phyloP scores from a whole-genome alignment of 2,888 invertebrate species.

The Dryomyza anilis region DNA sequence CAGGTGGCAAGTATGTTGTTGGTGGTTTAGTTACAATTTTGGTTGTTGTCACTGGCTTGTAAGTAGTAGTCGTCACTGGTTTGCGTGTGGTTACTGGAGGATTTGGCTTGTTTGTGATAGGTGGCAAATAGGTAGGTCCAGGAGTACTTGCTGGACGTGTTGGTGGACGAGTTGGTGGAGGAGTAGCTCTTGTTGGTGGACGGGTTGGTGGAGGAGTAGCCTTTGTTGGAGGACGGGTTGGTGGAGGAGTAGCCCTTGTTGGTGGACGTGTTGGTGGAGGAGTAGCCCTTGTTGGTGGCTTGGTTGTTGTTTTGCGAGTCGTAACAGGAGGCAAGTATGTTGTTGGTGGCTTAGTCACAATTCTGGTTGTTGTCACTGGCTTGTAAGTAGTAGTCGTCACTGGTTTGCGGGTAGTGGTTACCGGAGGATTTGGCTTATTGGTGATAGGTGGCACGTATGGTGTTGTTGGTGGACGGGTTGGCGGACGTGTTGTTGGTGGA shows the following conservation, averaged over 20 bases:
- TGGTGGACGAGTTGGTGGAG: constrained; percentile 24
- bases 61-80: too few relatives aligned
- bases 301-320: constrained; percentile 2
- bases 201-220: constrained; percentile 24
- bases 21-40: constrained; percentile 18
- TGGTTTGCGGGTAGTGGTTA: constrained; percentile 22
- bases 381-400: too few relatives aligned
- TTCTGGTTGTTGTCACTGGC: constrained; percentile 23
- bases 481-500: constrained; percentile 24
- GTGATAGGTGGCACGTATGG: constrained; percentile 23
- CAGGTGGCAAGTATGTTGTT: constrained; percentile 19
- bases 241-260: constrained; percentile 16
- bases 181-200: constrained; percentile 33
- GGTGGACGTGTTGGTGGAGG: constrained; percentile 27
- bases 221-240: constrained; percentile 26
- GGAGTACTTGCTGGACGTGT: constrained; percentile 13
- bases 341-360: constrained; percentile 26
- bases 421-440: background rate
- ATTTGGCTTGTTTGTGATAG: background rate
- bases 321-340: constrained; percentile 27
- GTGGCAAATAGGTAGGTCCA: background rate
- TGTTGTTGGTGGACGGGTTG: constrained; percentile 20
- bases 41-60: constrained; percentile 18
- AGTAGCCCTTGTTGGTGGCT: constrained; percentile 23
- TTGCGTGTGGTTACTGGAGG: background rate